Conservation (phyloP, 2,888 invertebrate genomes). For the Rapana venosa region DNA sequence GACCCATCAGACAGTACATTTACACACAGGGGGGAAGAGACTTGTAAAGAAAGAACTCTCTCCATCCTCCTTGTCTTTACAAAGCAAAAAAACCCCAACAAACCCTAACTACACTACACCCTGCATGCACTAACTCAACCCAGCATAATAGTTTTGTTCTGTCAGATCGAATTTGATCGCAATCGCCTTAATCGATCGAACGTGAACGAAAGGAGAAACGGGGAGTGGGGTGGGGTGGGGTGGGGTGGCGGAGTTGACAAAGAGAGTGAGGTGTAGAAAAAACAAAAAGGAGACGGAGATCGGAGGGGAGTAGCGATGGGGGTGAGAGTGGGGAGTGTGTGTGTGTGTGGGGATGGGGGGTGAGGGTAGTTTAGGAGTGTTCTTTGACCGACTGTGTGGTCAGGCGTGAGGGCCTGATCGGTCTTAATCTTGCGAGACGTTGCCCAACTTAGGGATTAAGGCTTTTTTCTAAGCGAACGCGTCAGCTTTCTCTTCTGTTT, state of each 20-base stretch:
- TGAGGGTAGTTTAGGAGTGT: neutral
- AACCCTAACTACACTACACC: no score
- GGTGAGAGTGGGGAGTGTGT: no score
- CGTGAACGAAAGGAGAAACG: neutral
- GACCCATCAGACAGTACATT: no score
- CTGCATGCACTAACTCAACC: neutral
- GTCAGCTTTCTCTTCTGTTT: neutral
- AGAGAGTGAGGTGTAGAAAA: neutral
- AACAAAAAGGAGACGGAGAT: neutral
- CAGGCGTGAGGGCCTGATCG: neutral
- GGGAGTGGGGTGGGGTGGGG: neutral
- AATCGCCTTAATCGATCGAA: neutral
- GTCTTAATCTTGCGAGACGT: conserved; percentile 9
- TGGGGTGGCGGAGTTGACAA: neutral
- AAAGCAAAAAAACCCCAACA: neutral
- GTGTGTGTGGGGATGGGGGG: neutral
- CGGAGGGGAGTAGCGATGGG: neutral
- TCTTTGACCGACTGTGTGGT: neutral
- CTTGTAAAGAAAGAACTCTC: no score
- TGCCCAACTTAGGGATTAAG: neutral
- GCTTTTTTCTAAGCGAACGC: neutral
- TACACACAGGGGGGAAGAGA: no score
- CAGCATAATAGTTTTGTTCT: neutral
- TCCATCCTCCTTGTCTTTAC: no score
- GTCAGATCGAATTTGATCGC: no score